A percentile compares a stretch with the other conserved stretches of the same genome.
phyloP scores from a whole-genome alignment of 2,113 vertebrate genomes.

The Xyliphius kryptos region DNA sequence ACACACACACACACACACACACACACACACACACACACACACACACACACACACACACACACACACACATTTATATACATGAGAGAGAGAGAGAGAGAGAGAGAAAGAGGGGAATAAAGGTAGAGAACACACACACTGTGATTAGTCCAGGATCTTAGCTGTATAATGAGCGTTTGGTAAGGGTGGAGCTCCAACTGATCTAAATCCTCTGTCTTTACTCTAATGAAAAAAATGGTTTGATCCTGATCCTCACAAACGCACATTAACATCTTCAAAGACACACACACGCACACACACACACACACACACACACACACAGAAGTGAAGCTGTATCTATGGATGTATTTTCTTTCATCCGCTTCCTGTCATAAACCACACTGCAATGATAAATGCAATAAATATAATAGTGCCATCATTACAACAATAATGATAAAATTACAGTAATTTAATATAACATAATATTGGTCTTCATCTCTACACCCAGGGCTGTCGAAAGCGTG shows the following conservation, averaged over 20 bases:
- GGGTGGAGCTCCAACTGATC: constrained; percentile 17
- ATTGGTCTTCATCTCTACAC: background rate
- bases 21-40: background rate
- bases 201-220: constrained; percentile 17
- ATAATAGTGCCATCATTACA: background rate
- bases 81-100: too few species aligned
- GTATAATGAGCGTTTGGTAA: background rate
- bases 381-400: background rate
- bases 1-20: background rate
- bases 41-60: background rate
- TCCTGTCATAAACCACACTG: background rate
- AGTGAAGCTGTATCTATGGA: background rate
- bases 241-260: constrained; percentile 20
- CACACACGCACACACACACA: background rate
- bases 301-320: background rate
- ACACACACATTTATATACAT: constrained; percentile 1
- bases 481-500: too few species aligned
- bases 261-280: constrained; percentile 25
- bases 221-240: constrained; percentile 9
- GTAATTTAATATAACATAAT: background rate
- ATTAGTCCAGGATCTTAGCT: constrained; percentile 6
- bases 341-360: background rate
- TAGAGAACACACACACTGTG: background rate
- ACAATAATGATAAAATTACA: background rate
- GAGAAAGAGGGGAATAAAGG: constrained; percentile 10